Evolutionary conservation across 2,113 vertebrate genomes (phyloP).

Genomic region (Mustela lutreola): DNA sequence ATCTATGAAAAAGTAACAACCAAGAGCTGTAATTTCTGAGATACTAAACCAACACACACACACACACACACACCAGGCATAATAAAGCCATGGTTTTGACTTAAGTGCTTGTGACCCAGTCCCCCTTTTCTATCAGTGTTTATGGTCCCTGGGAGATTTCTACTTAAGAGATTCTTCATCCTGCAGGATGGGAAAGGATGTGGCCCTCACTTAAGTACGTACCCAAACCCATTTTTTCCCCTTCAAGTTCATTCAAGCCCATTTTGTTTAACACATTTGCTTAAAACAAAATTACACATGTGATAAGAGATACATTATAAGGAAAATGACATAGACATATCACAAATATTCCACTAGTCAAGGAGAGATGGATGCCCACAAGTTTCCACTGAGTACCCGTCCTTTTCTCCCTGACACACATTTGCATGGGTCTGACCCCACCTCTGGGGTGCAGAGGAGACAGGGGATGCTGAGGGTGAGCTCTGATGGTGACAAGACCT

Average conservation of each 20-base stretch:
- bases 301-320: neutral
- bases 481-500: neutral
- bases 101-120: neutral
- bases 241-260: neutral
- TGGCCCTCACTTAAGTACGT: neutral
- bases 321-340: neutral
- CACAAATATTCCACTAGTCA: neutral
- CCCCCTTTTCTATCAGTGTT: neutral
- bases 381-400: neutral
- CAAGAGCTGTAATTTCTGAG: neutral
- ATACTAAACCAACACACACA: neutral
- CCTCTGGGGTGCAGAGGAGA: neutral
- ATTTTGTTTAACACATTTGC: neutral
- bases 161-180: neutral
- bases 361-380: neutral
- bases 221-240: neutral
- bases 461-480: neutral
- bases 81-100: neutral
- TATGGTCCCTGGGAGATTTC: neutral
- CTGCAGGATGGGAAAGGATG: neutral
- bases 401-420: rapidly evolving
- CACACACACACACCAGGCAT: neutral
- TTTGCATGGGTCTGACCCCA: neutral
- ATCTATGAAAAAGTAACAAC: neutral
- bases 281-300: neutral